A percentile compares a stretch with the other conserved stretches of the same genome.
These are phyloP conservation scores for Notarius quadriscutis DNA, from an alignment of 2,113 vertebrate genomes.

Conservation along the genomic window DNA sequence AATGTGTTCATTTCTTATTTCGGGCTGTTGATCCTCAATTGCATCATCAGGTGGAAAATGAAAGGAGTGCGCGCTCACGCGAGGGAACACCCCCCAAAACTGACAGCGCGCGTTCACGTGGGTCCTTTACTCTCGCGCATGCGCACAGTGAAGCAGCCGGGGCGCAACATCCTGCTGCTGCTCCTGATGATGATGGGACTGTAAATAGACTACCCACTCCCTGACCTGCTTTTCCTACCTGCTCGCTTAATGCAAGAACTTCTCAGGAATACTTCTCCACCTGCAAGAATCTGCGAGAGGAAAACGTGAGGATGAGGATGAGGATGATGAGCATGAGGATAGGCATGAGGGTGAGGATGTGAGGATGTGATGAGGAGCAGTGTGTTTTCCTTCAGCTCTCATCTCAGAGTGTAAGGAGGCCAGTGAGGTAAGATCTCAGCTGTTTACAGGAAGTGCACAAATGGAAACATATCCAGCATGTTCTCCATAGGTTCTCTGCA, in stretches of 20 bases:
- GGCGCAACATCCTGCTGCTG: not conserved
- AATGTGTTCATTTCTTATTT: not conserved
- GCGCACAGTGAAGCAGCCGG: constrained; percentile 34
- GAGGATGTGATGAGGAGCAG: not conserved
- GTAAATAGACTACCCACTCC: not conserved
- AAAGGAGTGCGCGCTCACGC: constrained; percentile 13
- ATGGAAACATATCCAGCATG: not conserved
- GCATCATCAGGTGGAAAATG: constrained; percentile 5
- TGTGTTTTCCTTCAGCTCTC: not conserved
- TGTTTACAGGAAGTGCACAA: constrained; percentile 14
- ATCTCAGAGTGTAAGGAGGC: not conserved
- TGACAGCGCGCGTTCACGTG: not conserved
- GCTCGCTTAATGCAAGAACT: not conserved
- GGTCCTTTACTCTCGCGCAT: constrained; percentile 28
- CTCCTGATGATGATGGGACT: not conserved
- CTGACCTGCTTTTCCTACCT: not conserved
- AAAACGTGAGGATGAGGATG: not conserved
- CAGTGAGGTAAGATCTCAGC: constrained; percentile 17
- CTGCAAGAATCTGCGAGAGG: not conserved
- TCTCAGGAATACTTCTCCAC: not conserved
- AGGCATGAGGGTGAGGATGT: too few relatives aligned
- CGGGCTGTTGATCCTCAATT: not conserved
- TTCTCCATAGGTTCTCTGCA: not conserved
- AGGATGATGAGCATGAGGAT: not conserved
- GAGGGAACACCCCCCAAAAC: too few relatives aligned